A percentile compares a stretch with the other conserved stretches of the same genome.
phyloP scores from a whole-genome alignment of 2,113 vertebrate genomes.

The Tympanuchus pallidicinctus region DNA sequence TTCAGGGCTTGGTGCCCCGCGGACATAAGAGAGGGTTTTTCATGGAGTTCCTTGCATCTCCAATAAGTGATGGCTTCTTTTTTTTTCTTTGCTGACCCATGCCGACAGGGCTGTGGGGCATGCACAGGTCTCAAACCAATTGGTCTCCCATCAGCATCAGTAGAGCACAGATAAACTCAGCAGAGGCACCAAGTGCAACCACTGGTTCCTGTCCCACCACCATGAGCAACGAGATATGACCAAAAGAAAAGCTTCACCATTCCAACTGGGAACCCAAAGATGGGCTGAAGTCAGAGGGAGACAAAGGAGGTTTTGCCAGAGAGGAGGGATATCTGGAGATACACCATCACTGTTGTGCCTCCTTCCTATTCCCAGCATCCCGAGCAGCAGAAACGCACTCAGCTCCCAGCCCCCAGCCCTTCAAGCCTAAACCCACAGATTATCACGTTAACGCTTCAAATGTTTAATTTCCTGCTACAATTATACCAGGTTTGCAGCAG shows the following conservation, averaged over 20 bases:
- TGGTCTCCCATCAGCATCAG: neutral
- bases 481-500: constrained; percentile 31
- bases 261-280: neutral
- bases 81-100: neutral
- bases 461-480: constrained; percentile 66
- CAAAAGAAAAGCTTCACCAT: neutral
- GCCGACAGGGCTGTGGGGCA: neutral
- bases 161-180: neutral
- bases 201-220: neutral
- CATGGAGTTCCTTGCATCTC: neutral
- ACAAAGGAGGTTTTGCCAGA: neutral
- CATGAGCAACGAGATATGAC: accelerated
- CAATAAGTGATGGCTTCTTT: neutral
- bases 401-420: neutral
- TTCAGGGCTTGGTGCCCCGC: neutral
- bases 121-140: neutral
- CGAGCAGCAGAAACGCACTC: neutral
- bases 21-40: neutral
- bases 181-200: neutral
- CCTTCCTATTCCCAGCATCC: neutral
- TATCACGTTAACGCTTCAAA: constrained; percentile 64
- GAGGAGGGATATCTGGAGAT: accelerated
- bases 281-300: accelerated
- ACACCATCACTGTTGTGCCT: accelerated
- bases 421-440: constrained; percentile 45